phyloP scores from a whole-genome alignment of 2,113 vertebrate genomes.

The Osmerus mordax region DNA sequence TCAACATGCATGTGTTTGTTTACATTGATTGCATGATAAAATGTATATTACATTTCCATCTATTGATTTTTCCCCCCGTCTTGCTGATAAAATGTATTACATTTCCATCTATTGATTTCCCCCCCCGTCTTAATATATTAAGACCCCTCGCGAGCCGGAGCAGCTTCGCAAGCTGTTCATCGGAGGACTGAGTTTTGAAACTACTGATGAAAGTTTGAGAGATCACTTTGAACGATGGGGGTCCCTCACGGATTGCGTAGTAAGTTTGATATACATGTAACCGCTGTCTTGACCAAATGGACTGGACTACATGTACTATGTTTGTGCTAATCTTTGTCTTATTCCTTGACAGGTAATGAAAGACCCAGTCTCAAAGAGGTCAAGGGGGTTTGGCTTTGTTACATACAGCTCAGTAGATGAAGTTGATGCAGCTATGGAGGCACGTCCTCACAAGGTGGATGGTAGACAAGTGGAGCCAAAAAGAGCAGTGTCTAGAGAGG shows the following conservation, averaged over 20 bases:
- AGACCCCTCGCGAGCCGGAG: conserved; percentile 91
- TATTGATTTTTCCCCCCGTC: neutral
- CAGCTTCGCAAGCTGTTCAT: conserved; percentile 96
- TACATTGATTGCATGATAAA: no score
- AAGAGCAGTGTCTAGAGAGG: conserved; percentile 90
- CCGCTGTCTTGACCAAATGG: neutral
- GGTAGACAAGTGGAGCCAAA: conserved; percentile 94
- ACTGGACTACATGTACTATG: neutral
- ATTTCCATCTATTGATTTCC: neutral
- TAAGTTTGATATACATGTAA: conserved; percentile 55
- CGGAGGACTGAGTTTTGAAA: conserved; percentile 92
- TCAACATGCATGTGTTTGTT: no score
- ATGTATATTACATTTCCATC: neutral
- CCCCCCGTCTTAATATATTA: neutral
- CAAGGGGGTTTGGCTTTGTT: conserved; percentile 91
- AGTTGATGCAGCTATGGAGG: conserved; percentile 89
- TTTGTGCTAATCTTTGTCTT: neutral
- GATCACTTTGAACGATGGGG: conserved; percentile 96
- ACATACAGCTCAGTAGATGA: conserved; percentile 87
- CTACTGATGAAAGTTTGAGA: conserved; percentile 88
- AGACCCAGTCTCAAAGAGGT: conserved; percentile 87
- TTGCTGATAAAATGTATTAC: neutral
- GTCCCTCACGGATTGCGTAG: conserved; percentile 90
- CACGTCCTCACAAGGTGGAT: conserved; percentile 91
- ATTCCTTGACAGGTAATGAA: conserved; percentile 82